These are phyloP conservation scores for Clinocottus analis DNA, from an alignment of 2,113 vertebrate genomes.

Conservation along the genomic window DNA sequence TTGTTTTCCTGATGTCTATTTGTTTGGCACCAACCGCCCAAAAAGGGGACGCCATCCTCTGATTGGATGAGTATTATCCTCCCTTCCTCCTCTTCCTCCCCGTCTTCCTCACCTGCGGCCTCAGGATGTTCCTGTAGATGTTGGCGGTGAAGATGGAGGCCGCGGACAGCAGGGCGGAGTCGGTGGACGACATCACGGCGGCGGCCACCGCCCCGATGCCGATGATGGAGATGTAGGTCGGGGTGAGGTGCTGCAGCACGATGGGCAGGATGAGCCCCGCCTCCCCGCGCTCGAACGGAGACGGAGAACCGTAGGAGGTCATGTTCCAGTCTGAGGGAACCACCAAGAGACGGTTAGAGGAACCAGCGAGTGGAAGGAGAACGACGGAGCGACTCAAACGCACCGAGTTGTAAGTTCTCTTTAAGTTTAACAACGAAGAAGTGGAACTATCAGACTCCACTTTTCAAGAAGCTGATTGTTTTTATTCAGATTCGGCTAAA, in stretches of 20 bases:
- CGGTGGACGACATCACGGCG: slow-evolving; percentile 77
- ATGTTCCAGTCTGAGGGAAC: slow-evolving; percentile 72
- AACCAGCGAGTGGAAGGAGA: not conserved
- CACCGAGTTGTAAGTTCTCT: not conserved
- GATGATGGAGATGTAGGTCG: slow-evolving; percentile 59
- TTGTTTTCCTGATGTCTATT: too few species aligned
- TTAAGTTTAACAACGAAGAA: not conserved
- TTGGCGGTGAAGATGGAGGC: slow-evolving; percentile 75
- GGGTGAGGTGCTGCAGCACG: slow-evolving; percentile 67
- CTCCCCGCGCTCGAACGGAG: slow-evolving; percentile 51
- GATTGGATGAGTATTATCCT: not conserved
- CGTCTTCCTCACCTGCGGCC: slow-evolving; percentile 47
- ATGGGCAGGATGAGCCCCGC: slow-evolving; percentile 62
- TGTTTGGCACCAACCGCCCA: too few species aligned
- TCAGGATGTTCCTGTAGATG: slow-evolving; percentile 69
- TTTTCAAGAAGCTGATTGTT: not conserved
- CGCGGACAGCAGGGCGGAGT: slow-evolving; percentile 75
- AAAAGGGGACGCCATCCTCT: too few species aligned
- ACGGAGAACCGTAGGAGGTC: slow-evolving; percentile 56
- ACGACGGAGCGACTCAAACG: not conserved
- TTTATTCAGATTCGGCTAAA: not conserved
- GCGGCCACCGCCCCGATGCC: slow-evolving; percentile 73
- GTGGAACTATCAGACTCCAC: not conserved
- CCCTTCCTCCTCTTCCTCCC: too few species aligned
- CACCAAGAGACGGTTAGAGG: too few species aligned